phyloP scores from a whole-genome alignment of 2,113 vertebrate genomes.

The Entomyzon cyanotis region DNA sequence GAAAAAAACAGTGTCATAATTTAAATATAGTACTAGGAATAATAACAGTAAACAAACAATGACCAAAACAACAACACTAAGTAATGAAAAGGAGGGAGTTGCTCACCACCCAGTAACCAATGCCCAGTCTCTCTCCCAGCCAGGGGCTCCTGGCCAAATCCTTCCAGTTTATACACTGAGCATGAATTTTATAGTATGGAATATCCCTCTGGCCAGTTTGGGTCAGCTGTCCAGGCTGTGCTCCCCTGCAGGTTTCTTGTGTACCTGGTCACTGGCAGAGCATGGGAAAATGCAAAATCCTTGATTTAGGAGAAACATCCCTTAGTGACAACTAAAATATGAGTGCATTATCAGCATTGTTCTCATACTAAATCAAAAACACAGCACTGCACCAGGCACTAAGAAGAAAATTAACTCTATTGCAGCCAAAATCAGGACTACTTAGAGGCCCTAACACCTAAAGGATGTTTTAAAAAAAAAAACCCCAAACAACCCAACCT shows the following conservation, averaged over 20 bases:
- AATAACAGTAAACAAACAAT: background rate
- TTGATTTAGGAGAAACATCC: background rate
- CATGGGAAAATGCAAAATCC: background rate
- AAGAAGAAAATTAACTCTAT: background rate
- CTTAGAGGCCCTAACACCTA: background rate
- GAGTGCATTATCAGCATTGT: background rate
- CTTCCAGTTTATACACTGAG: background rate
- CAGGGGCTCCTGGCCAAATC: background rate
- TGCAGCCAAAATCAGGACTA: background rate
- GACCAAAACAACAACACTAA: background rate
- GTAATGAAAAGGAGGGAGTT: too few species aligned
- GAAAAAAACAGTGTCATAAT: background rate
- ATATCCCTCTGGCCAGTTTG: background rate
- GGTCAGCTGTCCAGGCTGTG: background rate
- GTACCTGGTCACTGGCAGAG: background rate
- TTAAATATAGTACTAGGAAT: background rate
- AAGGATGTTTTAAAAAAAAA: background rate
- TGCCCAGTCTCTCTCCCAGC: background rate
- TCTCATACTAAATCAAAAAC: background rate
- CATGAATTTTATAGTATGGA: background rate
- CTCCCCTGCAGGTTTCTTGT: fast-evolving
- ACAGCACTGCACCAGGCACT: too few species aligned
- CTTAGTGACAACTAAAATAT: background rate
- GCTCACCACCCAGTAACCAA: background rate
- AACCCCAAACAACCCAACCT: background rate